phyloP scores from a whole-genome alignment of 2,888 invertebrate species.

The Athalia rosae region DNA sequence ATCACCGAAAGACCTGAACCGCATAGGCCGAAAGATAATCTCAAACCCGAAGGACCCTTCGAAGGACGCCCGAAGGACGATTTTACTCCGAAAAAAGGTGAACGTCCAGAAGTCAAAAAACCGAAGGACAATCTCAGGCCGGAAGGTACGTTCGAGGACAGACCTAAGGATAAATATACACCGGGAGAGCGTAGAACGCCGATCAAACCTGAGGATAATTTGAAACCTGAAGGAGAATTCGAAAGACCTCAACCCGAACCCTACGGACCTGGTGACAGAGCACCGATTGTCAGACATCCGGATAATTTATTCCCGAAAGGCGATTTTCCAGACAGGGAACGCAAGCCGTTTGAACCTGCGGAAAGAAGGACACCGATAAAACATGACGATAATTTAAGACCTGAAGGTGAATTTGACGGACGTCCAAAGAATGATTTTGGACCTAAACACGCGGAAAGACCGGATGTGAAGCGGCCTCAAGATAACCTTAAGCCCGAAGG shows the following conservation, averaged over 20 bases:
- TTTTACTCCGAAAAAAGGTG: constrained; percentile 70
- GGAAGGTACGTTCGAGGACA: constrained; percentile 72
- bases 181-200: constrained; percentile 63
- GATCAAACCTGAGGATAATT: constrained; percentile 68
- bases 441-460: constrained; percentile 69
- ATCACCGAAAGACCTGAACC: constrained; percentile 66
- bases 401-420: constrained; percentile 74
- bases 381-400: constrained; percentile 69
- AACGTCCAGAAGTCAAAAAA: constrained; percentile 68
- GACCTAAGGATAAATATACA: constrained; percentile 59
- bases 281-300: constrained; percentile 43
- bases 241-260: constrained; percentile 62
- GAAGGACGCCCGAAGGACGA: constrained; percentile 73
- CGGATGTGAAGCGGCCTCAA: constrained; percentile 69
- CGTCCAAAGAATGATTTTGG: constrained; percentile 68
- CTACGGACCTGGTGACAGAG: constrained; percentile 61
- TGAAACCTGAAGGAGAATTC: constrained; percentile 63
- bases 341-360: constrained; percentile 59
- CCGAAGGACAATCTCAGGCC: constrained; percentile 70
- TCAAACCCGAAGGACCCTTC: constrained; percentile 72
- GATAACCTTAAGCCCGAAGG: constrained; percentile 76
- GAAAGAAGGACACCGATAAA: constrained; percentile 66
- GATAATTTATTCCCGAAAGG: constrained; percentile 78
- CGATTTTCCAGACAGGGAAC: constrained; percentile 63
- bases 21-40: constrained; percentile 70